Base-by-base conservation (phyloP, 2,113 vertebrate species). In the Lontra canadensis region DNA sequence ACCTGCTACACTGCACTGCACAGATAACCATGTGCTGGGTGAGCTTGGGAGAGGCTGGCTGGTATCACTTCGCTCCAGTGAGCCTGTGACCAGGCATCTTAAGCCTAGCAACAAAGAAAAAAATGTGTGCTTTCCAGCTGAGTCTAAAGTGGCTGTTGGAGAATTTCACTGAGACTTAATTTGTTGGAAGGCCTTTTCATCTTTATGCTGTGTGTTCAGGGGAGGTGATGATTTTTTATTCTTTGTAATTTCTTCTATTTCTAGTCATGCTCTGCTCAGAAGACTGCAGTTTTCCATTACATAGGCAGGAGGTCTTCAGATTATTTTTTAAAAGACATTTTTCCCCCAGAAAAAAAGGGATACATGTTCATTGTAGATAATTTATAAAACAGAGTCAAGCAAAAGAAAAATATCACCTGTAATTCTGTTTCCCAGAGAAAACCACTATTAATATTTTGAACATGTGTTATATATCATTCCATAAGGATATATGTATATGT, bases 131-230 rank as follows among this genome's bases (percentile, higher is more conserved):
- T 88, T 81, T 95, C 97, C 67, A 95, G 42, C 67, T 95, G 93
- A 95, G 71, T 47, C 4, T 4, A 81, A 82, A 90, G 92, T 73
- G 89, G 47, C 47, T 95, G 26, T 21, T 96, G 74, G 90, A 96
- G 81, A 96, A 90, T 97, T 95, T 95, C 67, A 90, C 31, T 67
- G 90, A 96, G 81, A 71, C 44, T 97, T 96, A 94, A 98, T 98
- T 96, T 96, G 47, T 80, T 97, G 79, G 61, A 94, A 97, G n/a
- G 2, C 21, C 36, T 89, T 98, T 97, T 97, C 85, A 94, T 94
- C 44, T 97, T 87, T 95, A 81, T 91, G 84, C 44, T 88, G 78
- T 73, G 69, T 92, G 73, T 88, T 85, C 49, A 95, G 73, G 26
- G 52, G 83, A 87, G n/a, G 78, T 57, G 78, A 83, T 88, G 78